Percentiles rank a stretch among this genome's conserved stretches.
Evolutionary conservation across 64 coral and sea anemone genomes (phyloP).

Genomic region (Dendronephthya gigantea): DNA sequence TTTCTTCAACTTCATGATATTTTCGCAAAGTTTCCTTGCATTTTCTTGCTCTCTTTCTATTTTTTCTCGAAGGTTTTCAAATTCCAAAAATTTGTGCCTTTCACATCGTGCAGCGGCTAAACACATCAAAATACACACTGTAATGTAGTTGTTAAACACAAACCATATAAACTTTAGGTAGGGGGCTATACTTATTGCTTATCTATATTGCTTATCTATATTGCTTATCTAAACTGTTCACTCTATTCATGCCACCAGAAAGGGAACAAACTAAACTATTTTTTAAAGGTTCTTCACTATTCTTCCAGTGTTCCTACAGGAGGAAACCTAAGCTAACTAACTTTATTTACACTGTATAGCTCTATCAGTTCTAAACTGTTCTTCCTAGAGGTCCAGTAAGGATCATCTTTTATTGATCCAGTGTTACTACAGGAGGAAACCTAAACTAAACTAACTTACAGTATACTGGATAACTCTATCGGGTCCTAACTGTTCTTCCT

Average conservation of each 20-base stretch:
- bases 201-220: neutral
- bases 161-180: too few species aligned
- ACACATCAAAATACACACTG: neutral
- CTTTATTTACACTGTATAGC: too few species aligned
- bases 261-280: too few species aligned
- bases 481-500: neutral
- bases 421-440: neutral
- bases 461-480: too few species aligned
- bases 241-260: neutral
- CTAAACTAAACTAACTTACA: too few species aligned
- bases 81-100: neutral
- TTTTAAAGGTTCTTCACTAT: neutral
- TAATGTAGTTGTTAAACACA: too few species aligned
- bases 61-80: neutral
- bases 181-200: too few species aligned
- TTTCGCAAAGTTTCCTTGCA: neutral
- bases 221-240: neutral
- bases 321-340: neutral
- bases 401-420: neutral
- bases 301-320: neutral
- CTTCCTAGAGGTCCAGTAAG: too few species aligned
- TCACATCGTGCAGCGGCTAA: neutral
- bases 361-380: too few species aligned
- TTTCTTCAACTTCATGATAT: neutral
- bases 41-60: neutral